Conservation (phyloP, 2,888 invertebrate species). For the Celastrina argiolus region DNA sequence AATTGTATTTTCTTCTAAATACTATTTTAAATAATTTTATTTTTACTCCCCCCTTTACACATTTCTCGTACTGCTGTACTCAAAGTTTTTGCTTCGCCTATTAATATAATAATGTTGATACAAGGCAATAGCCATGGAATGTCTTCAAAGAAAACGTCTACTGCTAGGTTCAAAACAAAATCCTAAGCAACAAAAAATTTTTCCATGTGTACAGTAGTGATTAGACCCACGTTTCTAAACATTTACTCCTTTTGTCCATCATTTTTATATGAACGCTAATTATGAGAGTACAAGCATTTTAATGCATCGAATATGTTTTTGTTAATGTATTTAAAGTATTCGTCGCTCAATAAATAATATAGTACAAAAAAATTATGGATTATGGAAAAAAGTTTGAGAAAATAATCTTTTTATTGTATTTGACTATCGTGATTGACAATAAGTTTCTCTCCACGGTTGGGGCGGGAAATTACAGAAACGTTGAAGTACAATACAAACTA, state of each 20-base stretch:
- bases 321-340: background rate
- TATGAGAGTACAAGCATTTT: background rate
- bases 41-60: no score
- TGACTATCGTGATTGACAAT: background rate
- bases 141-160: background rate
- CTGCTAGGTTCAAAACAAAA: background rate
- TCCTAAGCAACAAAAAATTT: background rate
- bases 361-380: background rate
- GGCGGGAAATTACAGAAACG: conserved; percentile 10
- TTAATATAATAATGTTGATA: background rate
- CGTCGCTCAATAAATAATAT: background rate
- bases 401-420: conserved; percentile 15
- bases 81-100: no score
- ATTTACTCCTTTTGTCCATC: background rate
- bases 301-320: background rate
- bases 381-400: conserved; percentile 3
- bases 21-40: no score
- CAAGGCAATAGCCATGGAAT: background rate
- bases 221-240: conserved; percentile 1
- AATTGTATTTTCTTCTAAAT: no score
- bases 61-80: no score
- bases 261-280: conserved; percentile 3
- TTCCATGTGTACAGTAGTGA: background rate
- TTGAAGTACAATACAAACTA: conserved; percentile 19
- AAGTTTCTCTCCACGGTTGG: conserved; percentile 19